Evolutionary conservation across 2,797 vertebrate genomes (phyloP), one percentile per base, ranked within the genome.

Genomic region (Phoxinus dragarum): DNA sequence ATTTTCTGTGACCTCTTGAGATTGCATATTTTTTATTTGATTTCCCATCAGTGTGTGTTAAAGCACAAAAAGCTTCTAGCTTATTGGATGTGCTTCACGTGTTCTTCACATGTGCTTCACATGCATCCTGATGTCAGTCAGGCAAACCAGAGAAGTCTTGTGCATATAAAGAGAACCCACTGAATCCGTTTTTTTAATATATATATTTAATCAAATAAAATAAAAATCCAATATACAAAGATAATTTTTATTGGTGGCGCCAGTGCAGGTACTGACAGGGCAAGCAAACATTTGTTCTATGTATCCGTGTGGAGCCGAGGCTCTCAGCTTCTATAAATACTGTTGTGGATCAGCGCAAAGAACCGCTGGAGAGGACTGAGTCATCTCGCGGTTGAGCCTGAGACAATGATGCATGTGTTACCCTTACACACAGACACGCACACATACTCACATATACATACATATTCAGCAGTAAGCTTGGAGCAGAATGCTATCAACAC

Each of bases 271-370:
- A 23, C 64, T 34, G 49, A 19, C 27, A 67, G 42, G 44, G 59
- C 5, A 36, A 49, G 78, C 19, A 80, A 80, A 38, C 54, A 27
- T 74, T 67, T 67, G 42, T 81, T 75, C 0, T 14, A 19, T 36
- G 36, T 86, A 42, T 72, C 16, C 0, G 47, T 27, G 72, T 66
- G 42, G 59, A 74, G 61, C 54, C 34, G 4, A 66, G 11, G n/a
- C 44, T 52, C 54, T 72, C 56, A 17, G 38, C 69, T 66, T 82
- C 86, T 89, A 90, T 86, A 88, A 88, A 89, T 88, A 78, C 77
- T 64, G 68, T 75, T 74, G 84, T 56, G 44, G 75, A 69, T 78
- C 16, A 73, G 84, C 34, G 27, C 64, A 56, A 59, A 47, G 84
- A 80, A 80, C 75, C 80, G 5, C 83, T 76, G 88, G 88, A 86